Evolutionary conservation across 2,888 invertebrate species (phyloP), one percentile per base, ranked within the genome.

Genomic region (Nomada ruficornis): DNA sequence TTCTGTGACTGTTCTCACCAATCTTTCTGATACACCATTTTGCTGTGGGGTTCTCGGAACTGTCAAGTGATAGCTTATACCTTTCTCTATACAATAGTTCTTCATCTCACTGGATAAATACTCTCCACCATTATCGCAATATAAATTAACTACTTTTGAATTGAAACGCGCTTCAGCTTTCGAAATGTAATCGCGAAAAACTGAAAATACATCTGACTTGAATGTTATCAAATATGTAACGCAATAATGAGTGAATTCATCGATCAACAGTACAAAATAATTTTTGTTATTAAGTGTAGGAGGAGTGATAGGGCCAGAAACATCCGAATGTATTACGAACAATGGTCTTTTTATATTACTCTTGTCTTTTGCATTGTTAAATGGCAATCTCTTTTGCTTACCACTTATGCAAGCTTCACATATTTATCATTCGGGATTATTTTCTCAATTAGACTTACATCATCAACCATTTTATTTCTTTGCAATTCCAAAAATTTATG

Each of bases 11-110:
- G 81, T 91, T 78, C 92, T 77, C 57, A 89, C 89, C 91, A 93
- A 92, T 11, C 93, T 82, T 80, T 93, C 93, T 26, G 92, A 85
- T 20, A 92, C 90, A 81, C 92, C 91, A 90, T 93, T 94, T 86
- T 89, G 86, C 84, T 92, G 91, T 73, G 92, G 93, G 36, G 93
- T 92, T 80, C 90, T 84, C 67, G 93, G 91, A 76, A 94, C 91
- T 69, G 93, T 93, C 64, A 26, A 26, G 26, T 26, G 26, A 26
- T 26, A 26, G 26, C 26, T 26, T 26, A 26, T 26, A 26, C 26
- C 26, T 26, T 26, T 26, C 2, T 26, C 26, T 26, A 26, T 26
- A 26, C 26, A 26, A 26, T 26, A 26, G 26, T 26, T 26, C 26
- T 26, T 26, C 26, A 26, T 57, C 26, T 57, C 26, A 57, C 3